Conservation (phyloP, 1,140 invertebrate species). For the Wiebesia pumilae region DNA sequence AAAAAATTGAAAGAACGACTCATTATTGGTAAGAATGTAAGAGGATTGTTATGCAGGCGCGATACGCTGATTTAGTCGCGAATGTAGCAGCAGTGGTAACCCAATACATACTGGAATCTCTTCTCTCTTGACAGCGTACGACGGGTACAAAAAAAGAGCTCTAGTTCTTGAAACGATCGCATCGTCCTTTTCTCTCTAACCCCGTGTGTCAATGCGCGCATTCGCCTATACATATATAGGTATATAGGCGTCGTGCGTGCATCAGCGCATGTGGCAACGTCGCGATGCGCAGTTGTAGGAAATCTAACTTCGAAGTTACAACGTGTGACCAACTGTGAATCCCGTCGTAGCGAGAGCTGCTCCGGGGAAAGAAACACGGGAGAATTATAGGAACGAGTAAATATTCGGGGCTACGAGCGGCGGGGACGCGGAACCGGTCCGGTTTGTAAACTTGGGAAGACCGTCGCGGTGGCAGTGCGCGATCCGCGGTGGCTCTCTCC, state of each 20-base stretch:
- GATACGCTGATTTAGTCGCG: too few relatives aligned
- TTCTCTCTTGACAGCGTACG: too few relatives aligned
- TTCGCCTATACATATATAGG: background rate
- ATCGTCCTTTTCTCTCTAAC: too few relatives aligned
- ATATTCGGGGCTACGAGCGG: background rate
- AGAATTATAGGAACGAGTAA: background rate
- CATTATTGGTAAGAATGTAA: too few relatives aligned
- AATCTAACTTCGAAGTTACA: background rate
- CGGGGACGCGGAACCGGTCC: background rate
- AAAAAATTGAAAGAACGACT: too few relatives aligned
- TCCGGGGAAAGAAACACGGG: background rate
- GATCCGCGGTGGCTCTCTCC: background rate
- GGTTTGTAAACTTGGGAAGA: background rate
- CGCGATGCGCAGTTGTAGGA: background rate
- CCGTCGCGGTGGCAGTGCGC: background rate
- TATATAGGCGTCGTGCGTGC: background rate
- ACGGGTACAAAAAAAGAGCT: too few relatives aligned
- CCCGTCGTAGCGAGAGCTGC: background rate
- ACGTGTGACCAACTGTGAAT: background rate
- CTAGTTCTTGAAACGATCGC: too few relatives aligned
- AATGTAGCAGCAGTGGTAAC: too few relatives aligned
- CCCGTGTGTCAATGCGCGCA: too few relatives aligned
- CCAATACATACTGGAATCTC: too few relatives aligned
- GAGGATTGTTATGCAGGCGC: too few relatives aligned
- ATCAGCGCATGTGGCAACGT: constrained; percentile 9